phyloP scores from a whole-genome alignment of 2,888 invertebrate genomes.

The Cybosia mesomella region DNA sequence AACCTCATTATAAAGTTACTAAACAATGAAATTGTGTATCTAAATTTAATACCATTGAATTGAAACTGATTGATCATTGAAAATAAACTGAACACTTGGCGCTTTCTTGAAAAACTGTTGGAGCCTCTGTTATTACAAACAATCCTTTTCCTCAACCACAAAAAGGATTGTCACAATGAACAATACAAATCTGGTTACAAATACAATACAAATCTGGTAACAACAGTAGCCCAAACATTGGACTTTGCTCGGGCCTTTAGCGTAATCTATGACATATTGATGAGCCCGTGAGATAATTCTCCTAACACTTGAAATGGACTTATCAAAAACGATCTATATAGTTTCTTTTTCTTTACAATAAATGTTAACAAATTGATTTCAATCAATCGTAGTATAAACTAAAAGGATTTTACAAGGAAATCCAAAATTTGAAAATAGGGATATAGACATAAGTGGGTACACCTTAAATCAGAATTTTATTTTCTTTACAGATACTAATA shows the following conservation, averaged over 20 bases:
- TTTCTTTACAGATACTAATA: no score
- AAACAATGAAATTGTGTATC: neutral
- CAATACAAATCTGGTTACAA: conserved; percentile 76
- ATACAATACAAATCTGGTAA: conserved; percentile 75
- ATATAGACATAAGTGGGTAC: neutral
- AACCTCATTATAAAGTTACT: neutral
- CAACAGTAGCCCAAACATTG: conserved; percentile 72
- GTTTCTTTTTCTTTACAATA: conserved; percentile 43
- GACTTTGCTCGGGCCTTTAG: conserved; percentile 59
- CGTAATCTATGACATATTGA: conserved; percentile 68
- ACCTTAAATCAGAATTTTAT: no score
- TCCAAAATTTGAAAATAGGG: neutral
- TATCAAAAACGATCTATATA: conserved; percentile 76
- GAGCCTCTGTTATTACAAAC: conserved; percentile 49
- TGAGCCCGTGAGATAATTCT: conserved; percentile 66
- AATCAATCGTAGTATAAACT: conserved; percentile 41
- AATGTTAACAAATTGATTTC: conserved; percentile 55
- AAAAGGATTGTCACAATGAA: conserved; percentile 70
- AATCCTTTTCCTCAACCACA: conserved; percentile 67
- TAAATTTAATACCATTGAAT: neutral
- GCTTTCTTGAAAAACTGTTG: conserved; percentile 16
- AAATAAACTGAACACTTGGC: conserved; percentile 1
- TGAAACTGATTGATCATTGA: neutral
- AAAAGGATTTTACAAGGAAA: conserved; percentile 16
- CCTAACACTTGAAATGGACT: conserved; percentile 63